Evolutionary conservation across 2,888 invertebrate genomes (phyloP), one percentile per base, ranked within the genome.

Genomic region (Cheilosia scutellata): DNA sequence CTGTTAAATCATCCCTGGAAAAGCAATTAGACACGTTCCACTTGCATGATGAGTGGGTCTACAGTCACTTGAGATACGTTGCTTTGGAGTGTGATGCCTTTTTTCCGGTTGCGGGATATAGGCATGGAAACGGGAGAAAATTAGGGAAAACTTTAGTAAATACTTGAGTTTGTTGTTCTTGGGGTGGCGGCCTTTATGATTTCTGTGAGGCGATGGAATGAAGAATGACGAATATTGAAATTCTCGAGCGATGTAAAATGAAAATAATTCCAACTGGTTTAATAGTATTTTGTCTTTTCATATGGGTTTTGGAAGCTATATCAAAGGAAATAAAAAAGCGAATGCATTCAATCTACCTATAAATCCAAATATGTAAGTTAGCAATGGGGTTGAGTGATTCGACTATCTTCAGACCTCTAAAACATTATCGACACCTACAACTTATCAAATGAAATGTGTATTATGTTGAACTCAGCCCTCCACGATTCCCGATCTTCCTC

Each of bases 1-100:
- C 88, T 88, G 88, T 75, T 88, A 87, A 88, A 87, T 86, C 79
- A 77, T 87, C 84, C 82, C 78, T 70, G 84, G 87, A 88, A 88
- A 88, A 82, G 87, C 88, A 88, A 88, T 88, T 88, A 88, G 88
- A 88, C 88, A 88, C 88, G 88, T 88, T 88, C 87, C 87, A 88
- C 87, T 88, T 88, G 60, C 55, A 79, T 75, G 84, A 79, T 84
- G 70, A 79, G 84, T 84, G 84, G 84, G 84, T 79, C 80, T 82
- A 31, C 65, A 68, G 16, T 55, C 27, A 75, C 72, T 58, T 57
- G 53, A 75, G 40, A 42, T 27, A 49, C 29, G 20, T 25, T 29
- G 27, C 75, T 25, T 53, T 13, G 33, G 20, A 4, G 60, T 60
- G 20, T 16, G 7, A 42, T 25, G 11, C n/a, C 42, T 44, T 42